Evolutionary conservation across 2,888 invertebrate genomes (phyloP).

Genomic region (Dioctria linearis): DNA sequence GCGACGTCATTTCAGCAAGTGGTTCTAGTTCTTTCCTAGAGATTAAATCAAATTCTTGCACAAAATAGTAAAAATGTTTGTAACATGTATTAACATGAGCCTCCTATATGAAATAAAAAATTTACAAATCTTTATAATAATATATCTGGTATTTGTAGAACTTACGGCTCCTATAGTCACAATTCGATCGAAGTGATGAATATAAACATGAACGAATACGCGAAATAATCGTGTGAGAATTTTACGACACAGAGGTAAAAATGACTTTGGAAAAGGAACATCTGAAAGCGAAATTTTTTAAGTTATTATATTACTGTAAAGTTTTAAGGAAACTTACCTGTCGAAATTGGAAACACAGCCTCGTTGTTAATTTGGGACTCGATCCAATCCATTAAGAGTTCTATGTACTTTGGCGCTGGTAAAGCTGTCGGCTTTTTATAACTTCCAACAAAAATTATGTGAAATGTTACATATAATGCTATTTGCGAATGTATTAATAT

Average conservation of each 20-base stretch:
- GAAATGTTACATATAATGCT: too few species aligned
- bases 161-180: constrained; percentile 89
- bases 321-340: constrained; percentile 69
- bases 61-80: constrained; percentile 95
- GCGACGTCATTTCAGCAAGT: constrained; percentile 81
- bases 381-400: constrained; percentile 91
- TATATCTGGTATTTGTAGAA: constrained; percentile 60
- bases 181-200: constrained; percentile 93
- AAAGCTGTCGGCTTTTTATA: constrained; percentile 85
- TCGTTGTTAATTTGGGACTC: constrained; percentile 93
- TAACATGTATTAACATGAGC: constrained; percentile 95
- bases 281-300: constrained; percentile 71
- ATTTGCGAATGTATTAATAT: too few species aligned
- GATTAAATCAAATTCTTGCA: constrained; percentile 88
- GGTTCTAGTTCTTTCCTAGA: constrained; percentile 89
- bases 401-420: constrained; percentile 88
- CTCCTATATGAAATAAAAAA: constrained; percentile 71
- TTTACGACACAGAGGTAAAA: constrained; percentile 84
- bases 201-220: constrained; percentile 95
- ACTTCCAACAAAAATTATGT: constrained; percentile 57
- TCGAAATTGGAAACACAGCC: constrained; percentile 85
- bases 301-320: not conserved
- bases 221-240: constrained; percentile 89
- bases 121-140: constrained; percentile 17
- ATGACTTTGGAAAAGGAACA: constrained; percentile 90